These are phyloP conservation scores for Merodon equestris DNA, from an alignment of 2,888 invertebrate genomes.

Conservation along the genomic window DNA sequence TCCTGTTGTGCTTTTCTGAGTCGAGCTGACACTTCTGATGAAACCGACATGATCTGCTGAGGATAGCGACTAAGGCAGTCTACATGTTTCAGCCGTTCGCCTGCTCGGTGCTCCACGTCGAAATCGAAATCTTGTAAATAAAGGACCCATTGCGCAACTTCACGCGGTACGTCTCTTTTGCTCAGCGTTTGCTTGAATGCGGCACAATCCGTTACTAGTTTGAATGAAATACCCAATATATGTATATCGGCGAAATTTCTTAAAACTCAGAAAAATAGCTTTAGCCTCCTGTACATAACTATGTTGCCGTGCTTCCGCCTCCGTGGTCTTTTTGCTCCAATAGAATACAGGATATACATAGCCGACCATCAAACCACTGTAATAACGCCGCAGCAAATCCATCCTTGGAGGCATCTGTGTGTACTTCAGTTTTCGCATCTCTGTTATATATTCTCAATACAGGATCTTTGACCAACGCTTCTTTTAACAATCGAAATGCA, in stretches of 20 bases:
- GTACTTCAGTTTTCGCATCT: constrained; percentile 57
- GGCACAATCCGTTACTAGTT: constrained; percentile 63
- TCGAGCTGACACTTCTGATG: constrained; percentile 19
- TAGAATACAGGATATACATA: constrained; percentile 17
- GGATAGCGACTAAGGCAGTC: constrained; percentile 61
- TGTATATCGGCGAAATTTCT: constrained; percentile 70
- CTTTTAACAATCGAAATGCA: constrained; percentile 6
- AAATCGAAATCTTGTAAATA: constrained; percentile 67
- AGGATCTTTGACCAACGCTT: constrained; percentile 4
- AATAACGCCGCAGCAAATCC: constrained; percentile 50
- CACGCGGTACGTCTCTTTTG: constrained; percentile 59
- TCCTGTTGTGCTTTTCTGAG: constrained; percentile 53
- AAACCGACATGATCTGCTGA: constrained; percentile 13
- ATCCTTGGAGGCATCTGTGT: constrained; percentile 63
- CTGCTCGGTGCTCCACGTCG: constrained; percentile 62
- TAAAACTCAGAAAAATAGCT: constrained; percentile 67
- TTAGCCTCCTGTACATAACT: constrained; percentile 54
- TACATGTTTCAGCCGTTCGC: constrained; percentile 54
- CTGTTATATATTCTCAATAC: constrained; percentile 48
- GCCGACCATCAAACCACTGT: constrained; percentile 34
- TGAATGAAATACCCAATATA: constrained; percentile 66
- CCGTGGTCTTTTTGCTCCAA: constrained; percentile 19
- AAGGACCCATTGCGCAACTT: constrained; percentile 60
- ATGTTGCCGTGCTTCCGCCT: constrained; percentile 51
- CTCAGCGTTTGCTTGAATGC: constrained; percentile 58